Evolutionary conservation across 2,888 invertebrate species (phyloP).

Genomic region (Nebria brevicollis): DNA sequence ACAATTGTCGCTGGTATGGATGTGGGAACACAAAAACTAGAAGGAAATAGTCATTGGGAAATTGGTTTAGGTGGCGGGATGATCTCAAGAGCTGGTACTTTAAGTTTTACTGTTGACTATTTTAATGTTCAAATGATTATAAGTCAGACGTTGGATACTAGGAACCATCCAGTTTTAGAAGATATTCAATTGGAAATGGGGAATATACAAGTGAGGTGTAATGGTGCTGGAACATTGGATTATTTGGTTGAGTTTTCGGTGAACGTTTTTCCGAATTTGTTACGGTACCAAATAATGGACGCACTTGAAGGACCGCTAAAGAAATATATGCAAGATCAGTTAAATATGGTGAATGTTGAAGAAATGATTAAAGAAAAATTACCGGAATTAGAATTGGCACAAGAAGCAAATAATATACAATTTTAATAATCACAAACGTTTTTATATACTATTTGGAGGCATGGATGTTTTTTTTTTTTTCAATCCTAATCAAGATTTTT

Average conservation of each 20-base stretch:
- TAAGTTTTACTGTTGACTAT: conserved; percentile 83
- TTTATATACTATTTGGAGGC: no score
- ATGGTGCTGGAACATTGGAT: conserved; percentile 88
- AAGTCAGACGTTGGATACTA: conserved; percentile 81
- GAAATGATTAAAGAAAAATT: conserved; percentile 76
- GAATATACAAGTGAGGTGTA: conserved; percentile 83
- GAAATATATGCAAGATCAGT: conserved; percentile 76
- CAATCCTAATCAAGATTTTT: no score
- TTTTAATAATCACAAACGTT: conserved; percentile 14
- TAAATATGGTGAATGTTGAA: conserved; percentile 80
- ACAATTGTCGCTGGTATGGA: conserved; percentile 74
- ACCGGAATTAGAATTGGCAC: conserved; percentile 72
- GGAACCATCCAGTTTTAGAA: conserved; percentile 76
- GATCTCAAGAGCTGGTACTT: conserved; percentile 75
- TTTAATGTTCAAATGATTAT: conserved; percentile 74
- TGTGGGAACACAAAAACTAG: conserved; percentile 81
- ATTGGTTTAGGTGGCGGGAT: conserved; percentile 74
- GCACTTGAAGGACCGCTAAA: conserved; percentile 82
- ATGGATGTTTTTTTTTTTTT: no score
- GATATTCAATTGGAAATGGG: conserved; percentile 83
- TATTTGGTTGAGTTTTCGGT: conserved; percentile 82
- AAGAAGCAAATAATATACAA: conserved; percentile 61
- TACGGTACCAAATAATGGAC: conserved; percentile 89
- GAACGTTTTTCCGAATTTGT: conserved; percentile 84
- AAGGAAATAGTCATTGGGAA: conserved; percentile 84